These are phyloP conservation scores for Ectropis crepuscularia DNA, from an alignment of 2,888 invertebrate species.

Conservation along the genomic window DNA sequence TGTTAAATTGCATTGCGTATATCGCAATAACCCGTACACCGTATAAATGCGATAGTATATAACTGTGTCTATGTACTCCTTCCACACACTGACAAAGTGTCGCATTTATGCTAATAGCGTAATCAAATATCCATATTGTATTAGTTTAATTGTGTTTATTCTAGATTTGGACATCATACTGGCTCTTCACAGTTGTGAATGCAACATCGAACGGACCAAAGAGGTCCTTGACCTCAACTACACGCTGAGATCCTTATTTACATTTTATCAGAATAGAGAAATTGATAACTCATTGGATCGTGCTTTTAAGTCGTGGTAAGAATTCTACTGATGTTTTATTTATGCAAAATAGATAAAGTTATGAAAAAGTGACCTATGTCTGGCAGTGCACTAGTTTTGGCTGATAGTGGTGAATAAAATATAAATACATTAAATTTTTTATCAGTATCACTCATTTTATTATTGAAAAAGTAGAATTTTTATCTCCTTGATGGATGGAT, in stretches of 20 bases:
- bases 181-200: conserved; percentile 88
- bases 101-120: not conserved
- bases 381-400: too few species aligned
- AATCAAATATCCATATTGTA: conserved; percentile 1
- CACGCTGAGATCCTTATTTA: conserved; percentile 87
- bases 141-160: conserved; percentile 37
- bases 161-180: conserved; percentile 85
- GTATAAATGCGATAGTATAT: too few species aligned
- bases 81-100: too few species aligned
- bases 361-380: too few species aligned
- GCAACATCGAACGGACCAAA: conserved; percentile 87
- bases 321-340: conserved; percentile 39
- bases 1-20: too few species aligned
- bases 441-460: too few species aligned
- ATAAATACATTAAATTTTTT: too few species aligned
- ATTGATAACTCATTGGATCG: conserved; percentile 64
- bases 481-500: too few species aligned
- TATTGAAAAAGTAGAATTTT: too few species aligned
- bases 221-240: conserved; percentile 87
- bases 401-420: too few species aligned
- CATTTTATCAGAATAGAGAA: conserved; percentile 84
- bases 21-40: too few species aligned
- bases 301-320: conserved; percentile 65
- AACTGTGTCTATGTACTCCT: too few species aligned
- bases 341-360: not conserved